Percentiles rank a stretch among this genome's conserved stretches.
Evolutionary conservation across 2,113 vertebrate species (phyloP).

Genomic region (Macrotis lagotis): DNA sequence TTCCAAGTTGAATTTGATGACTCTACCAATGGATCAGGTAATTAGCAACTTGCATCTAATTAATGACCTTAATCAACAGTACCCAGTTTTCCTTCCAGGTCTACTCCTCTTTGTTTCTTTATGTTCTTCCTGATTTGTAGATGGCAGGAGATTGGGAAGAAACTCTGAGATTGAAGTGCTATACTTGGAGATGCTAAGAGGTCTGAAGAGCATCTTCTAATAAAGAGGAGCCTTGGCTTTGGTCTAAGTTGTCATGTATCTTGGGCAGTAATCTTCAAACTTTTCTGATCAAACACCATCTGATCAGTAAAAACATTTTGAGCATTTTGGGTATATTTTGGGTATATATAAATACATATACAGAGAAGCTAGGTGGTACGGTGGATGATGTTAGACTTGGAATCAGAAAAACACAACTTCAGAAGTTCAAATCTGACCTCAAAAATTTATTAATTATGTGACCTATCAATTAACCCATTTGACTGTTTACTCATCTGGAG

Average conservation of each 20-base stretch:
- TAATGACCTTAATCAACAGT: neutral
- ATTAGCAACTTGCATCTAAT: slow-evolving; percentile 62
- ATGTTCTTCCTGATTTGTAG: neutral
- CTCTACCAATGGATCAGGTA: slow-evolving; percentile 89
- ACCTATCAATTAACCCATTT: no score
- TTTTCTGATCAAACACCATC: neutral
- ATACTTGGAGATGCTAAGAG: neutral
- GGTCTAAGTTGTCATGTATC: neutral
- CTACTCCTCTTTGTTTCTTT: neutral
- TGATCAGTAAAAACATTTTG: neutral
- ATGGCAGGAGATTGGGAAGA: no score
- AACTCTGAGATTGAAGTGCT: neutral
- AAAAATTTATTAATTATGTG: no score
- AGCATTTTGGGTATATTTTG: neutral
- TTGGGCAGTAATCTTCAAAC: neutral
- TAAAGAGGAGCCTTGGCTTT: neutral
- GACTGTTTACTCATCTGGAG: no score
- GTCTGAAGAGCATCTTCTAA: neutral
- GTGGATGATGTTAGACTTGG: no score
- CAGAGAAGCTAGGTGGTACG: neutral
- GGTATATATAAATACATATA: neutral
- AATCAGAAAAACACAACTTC: no score
- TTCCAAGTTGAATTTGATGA: slow-evolving; percentile 97
- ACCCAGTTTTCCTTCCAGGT: no score
- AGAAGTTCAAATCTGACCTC: no score